Base-by-base conservation (phyloP, 2,888 invertebrate genomes). In the Tipula lateralis region DNA sequence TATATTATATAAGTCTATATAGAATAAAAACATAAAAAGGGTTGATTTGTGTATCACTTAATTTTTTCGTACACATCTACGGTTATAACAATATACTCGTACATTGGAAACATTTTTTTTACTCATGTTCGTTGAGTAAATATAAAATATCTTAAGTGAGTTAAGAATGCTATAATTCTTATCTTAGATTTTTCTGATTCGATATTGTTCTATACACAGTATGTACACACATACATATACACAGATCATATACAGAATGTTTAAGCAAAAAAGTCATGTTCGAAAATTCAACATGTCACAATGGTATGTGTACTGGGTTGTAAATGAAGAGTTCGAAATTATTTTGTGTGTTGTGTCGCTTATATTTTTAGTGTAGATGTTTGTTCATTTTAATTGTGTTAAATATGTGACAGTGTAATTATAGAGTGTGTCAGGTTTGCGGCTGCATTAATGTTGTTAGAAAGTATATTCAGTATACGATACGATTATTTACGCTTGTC, bases 161-260 rank as follows among this genome's bases (percentile, higher is more conserved):
- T 24, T 66, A 66, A 66, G 66, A 66, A 66, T 66, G 66, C 66
- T 66, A 66, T 66, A 66, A 66, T 66, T 66, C 66, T 66, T 66
- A 24, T 66, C 66, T 66, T 66, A 24, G 24, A 66, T 66, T 66
- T 50, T 66, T 66, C 19, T 44, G 66, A 66, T 66, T 66, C 66
- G 66, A 66, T 66, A 24, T 24, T 24, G 66, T 66, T 9, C 66
- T 66, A 66, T 12, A 66, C 66, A 66, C 66, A 24, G 66, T 24
- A 24, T 2, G 9, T 44, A 66, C 13, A 66, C 16, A 44, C 16
- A 16, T 3, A 44, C 2, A 44, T n/a, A 44, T 44, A 44, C 16
- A 44, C 0, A 0, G 19, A 66, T 19, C 19, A 66, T 9, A n/a
- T n/a, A 66, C 19, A 66, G 66, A 24, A 66, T 66, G 1, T 66